Evolutionary conservation across 1,140 invertebrate species (phyloP), one percentile per base, ranked within the genome.

Genomic region (Sinonovacula constricta): DNA sequence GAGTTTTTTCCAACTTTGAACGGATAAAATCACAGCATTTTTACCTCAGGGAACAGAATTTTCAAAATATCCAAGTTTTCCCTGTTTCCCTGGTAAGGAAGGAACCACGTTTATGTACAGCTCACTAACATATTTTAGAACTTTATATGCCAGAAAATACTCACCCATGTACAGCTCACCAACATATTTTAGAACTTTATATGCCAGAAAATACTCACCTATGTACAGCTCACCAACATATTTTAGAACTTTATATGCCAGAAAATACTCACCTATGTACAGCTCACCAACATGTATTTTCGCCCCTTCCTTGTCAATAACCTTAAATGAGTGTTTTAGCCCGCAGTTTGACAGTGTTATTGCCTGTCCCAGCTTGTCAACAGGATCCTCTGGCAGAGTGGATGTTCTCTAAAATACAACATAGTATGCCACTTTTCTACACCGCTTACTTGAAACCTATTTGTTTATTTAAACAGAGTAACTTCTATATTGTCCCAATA

Each of bases 281-380:
- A 71, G 70, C 59, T 83, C 79, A 24, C 85, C 85, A 72, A 66
- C 79, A 18, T 71, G 74, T n/a, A 83, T 56, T 30, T 79, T 62
- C 1, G 56, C 56, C 15, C 72, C 78, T 10, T 80, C 62, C 22
- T 74, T 79, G 14, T 63, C 45, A 36, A 10, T 56, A n/a, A 34
- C 1, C 60, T 80, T 74, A 63, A 81, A 87, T 0, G 80, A 81
- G 59, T 85, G 84, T 22, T 59, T 68, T 33, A 87, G 51, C 10
- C 72, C 75, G 69, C 85, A 87, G 28, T 85, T 65, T 34, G 85
- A 87, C 1, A 81, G 81, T 12, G 69, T 74, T 26, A 85, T 79
- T 18, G 82, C 79, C 54, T 87, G 85, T 39, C 82, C 82, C 31
- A 87, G 51, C 33, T 53, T 57, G 14, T 80, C 81, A 14, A 85